Evolutionary conservation across 2,113 vertebrate species (phyloP).

Genomic region (Nycticorax nycticorax): DNA sequence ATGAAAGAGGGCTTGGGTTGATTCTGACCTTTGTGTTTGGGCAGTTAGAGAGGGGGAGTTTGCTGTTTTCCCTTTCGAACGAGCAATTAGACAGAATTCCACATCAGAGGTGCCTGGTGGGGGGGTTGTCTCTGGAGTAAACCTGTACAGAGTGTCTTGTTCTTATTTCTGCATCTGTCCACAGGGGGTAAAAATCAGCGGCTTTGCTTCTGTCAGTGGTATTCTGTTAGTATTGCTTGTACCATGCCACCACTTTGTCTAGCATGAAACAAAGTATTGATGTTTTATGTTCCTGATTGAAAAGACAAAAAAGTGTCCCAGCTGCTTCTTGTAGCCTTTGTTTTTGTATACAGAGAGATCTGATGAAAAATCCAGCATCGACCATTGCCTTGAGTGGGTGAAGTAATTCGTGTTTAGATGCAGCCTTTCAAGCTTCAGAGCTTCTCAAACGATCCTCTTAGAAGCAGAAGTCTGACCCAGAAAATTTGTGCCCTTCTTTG

Average conservation of each 20-base stretch:
- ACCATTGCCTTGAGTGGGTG: not conserved
- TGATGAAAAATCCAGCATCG: not conserved
- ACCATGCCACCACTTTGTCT: rapidly evolving
- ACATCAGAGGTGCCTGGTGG: not conserved
- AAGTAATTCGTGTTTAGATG: not conserved
- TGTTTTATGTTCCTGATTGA: not conserved
- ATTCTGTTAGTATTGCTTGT: not conserved
- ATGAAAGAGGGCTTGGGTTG: not conserved
- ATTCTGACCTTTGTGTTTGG: not conserved
- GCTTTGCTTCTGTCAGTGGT: not conserved
- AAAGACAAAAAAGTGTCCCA: not conserved
- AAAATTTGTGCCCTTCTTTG: not conserved
- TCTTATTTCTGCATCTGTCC: not conserved
- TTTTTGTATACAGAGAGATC: not conserved
- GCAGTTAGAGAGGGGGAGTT: not conserved
- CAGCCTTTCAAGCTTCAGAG: conserved; percentile 3
- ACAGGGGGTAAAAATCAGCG: not conserved
- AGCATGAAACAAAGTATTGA: not conserved
- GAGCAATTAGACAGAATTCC: not conserved
- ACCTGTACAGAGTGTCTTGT: not conserved
- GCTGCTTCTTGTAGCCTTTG: not conserved
- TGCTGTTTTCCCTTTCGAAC: not conserved
- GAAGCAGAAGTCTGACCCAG: not conserved
- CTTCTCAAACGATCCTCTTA: not conserved
- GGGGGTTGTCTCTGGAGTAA: not conserved